A percentile compares a stretch with the other conserved stretches of the same genome.
These are phyloP conservation scores for Dendrocincla tyrannina DNA, from an alignment of 2,797 vertebrate genomes.

Conservation along the genomic window DNA sequence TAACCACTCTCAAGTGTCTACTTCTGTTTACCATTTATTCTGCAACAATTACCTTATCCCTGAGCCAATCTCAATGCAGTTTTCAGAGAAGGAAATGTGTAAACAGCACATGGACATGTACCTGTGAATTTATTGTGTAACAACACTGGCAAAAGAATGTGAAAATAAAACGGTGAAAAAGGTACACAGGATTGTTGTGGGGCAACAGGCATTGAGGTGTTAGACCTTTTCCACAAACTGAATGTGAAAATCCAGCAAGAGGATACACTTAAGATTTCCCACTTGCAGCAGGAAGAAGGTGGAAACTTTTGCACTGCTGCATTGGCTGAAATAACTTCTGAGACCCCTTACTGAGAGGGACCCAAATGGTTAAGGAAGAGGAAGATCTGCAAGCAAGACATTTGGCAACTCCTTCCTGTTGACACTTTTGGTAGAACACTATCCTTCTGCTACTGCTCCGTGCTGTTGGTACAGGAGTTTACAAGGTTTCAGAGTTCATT, in stretches of 20 bases:
- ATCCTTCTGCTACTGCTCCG: neutral
- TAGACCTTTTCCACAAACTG: neutral
- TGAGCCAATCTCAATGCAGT: rapidly evolving
- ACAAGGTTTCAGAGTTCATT: neutral
- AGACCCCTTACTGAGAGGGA: neutral
- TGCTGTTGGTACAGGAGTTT: neutral
- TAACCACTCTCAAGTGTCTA: neutral
- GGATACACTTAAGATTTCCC: neutral
- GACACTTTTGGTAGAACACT: neutral
- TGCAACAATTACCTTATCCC: neutral
- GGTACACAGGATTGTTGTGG: neutral
- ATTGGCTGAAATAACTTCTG: neutral
- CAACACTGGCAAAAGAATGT: neutral
- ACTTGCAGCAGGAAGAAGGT: neutral
- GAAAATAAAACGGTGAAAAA: neutral
- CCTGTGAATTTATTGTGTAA: neutral
- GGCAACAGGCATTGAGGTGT: rapidly evolving
- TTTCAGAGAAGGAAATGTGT: neutral
- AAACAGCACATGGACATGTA: rapidly evolving
- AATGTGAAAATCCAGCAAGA: neutral
- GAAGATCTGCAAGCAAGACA: neutral
- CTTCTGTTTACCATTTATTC: neutral
- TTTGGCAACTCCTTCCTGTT: neutral
- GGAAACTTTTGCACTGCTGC: neutral
- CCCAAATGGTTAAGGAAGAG: neutral